phyloP scores from a whole-genome alignment of 2,797 vertebrate species.

The Coccyzus lansbergi region DNA sequence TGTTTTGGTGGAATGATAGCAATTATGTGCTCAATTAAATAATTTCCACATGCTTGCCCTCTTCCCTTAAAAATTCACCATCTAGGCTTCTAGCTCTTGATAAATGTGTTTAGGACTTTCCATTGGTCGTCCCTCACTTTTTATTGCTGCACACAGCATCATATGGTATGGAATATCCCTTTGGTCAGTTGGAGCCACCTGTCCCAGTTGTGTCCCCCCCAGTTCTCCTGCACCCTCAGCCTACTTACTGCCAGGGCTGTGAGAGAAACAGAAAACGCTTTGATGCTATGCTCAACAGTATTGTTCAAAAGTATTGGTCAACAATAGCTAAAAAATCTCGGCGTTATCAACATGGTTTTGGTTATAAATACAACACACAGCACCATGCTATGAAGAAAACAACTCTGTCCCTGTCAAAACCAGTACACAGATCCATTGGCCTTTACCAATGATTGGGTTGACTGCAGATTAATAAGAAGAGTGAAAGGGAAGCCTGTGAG shows the following conservation, averaged over 20 bases:
- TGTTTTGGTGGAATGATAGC: neutral
- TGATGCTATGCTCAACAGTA: neutral
- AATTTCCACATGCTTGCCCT: neutral
- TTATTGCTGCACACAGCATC: rapidly evolving
- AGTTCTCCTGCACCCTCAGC: neutral
- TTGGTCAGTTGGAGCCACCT: neutral
- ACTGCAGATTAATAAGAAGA: neutral
- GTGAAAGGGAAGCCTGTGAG: neutral
- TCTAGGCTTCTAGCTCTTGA: neutral
- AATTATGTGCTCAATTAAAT: neutral
- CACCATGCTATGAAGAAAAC: neutral
- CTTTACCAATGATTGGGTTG: rapidly evolving
- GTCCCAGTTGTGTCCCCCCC: neutral
- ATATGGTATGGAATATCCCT: neutral
- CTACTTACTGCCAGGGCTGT: rapidly evolving
- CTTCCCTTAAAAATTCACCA: neutral
- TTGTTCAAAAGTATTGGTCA: neutral
- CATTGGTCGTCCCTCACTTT: neutral
- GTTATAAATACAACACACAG: neutral
- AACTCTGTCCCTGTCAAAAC: neutral
- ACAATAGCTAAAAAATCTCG: neutral
- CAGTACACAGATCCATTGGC: neutral
- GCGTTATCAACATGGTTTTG: neutral
- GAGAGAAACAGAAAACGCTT: neutral
- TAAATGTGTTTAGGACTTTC: neutral